Percentiles rank a stretch among this genome's conserved stretches.
phyloP scores from a whole-genome alignment of 2,888 invertebrate genomes.

The Lycaena phlaeas region DNA sequence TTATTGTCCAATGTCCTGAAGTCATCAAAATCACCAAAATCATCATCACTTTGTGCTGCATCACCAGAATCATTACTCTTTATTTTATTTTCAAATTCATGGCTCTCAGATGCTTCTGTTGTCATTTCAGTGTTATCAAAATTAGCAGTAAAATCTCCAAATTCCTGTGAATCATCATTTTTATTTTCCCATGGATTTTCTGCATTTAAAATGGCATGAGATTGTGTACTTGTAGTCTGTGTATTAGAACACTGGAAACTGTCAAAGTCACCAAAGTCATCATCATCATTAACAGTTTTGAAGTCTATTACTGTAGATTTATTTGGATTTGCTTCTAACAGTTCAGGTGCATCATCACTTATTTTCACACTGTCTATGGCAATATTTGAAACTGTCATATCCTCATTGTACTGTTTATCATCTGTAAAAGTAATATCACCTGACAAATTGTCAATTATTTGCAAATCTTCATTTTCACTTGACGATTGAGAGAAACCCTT shows the following conservation, averaged over 20 bases:
- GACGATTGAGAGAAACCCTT: background rate
- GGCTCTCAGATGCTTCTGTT: constrained; percentile 9
- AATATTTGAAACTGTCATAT: background rate
- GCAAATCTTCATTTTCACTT: background rate
- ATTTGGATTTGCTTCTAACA: background rate
- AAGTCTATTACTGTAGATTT: background rate
- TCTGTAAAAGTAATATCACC: background rate
- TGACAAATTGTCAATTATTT: background rate
- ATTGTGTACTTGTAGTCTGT: constrained; percentile 18
- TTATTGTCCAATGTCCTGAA: constrained; percentile 43
- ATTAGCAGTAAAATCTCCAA: constrained; percentile 51
- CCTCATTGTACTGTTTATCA: background rate
- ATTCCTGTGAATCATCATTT: constrained; percentile 29
- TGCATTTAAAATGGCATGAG: constrained; percentile 23
- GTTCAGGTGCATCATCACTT: background rate
- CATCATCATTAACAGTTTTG: constrained; percentile 9
- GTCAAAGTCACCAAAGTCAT: constrained; percentile 62
- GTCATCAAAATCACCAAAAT: constrained; percentile 75
- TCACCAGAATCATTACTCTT: background rate
- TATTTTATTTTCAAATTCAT: constrained; percentile 17
- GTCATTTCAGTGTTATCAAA: constrained; percentile 30
- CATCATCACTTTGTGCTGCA: constrained; percentile 42
- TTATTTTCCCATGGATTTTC: constrained; percentile 52
- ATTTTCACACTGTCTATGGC: background rate
- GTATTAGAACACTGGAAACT: constrained; percentile 57